A percentile compares a stretch with the other conserved stretches of the same genome.
Evolutionary conservation across 1,140 invertebrate species (phyloP).

Genomic region (Prorops nasuta): DNA sequence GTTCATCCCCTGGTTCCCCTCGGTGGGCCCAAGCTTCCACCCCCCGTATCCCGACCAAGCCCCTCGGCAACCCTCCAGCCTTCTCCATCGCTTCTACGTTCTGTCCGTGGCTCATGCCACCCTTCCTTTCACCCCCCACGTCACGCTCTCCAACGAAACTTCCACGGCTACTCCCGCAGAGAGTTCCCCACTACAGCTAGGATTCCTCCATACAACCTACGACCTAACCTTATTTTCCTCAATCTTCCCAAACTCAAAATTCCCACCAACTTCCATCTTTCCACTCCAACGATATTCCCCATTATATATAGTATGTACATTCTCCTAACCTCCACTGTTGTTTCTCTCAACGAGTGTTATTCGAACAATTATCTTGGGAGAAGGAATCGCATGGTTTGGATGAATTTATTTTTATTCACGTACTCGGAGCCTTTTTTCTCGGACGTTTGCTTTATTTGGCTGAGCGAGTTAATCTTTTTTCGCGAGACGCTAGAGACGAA

Average conservation of each 20-base stretch:
- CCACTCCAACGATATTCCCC: too few relatives aligned
- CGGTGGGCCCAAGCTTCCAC: conserved; percentile 22
- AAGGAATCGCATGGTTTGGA: too few relatives aligned
- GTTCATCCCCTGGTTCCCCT: conserved; percentile 41
- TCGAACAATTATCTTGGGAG: too few relatives aligned
- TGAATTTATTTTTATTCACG: too few relatives aligned
- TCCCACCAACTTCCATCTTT: too few relatives aligned
- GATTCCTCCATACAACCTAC: conserved; percentile 21
- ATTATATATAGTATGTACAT: too few relatives aligned
- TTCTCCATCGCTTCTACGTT: conserved; percentile 25
- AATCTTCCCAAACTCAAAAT: too few relatives aligned
- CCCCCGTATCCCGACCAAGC: conserved; percentile 19
- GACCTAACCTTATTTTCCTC: too few relatives aligned
- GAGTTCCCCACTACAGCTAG: conserved; percentile 41
- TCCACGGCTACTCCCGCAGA: conserved; percentile 48
- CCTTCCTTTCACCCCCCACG: conserved; percentile 50
- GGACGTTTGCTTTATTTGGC: background rate
- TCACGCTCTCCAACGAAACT: conserved; percentile 54
- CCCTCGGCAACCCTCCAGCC: conserved; percentile 21
- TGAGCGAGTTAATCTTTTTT: background rate
- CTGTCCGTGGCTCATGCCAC: conserved; percentile 34
- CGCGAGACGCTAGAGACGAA: too few relatives aligned
- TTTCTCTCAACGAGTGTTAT: too few relatives aligned
- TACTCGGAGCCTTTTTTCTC: too few relatives aligned
- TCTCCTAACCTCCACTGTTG: too few relatives aligned